These are phyloP conservation scores for Actinia tenebrosa DNA, from an alignment of 64 coral and sea anemone genomes.

Conservation along the genomic window DNA sequence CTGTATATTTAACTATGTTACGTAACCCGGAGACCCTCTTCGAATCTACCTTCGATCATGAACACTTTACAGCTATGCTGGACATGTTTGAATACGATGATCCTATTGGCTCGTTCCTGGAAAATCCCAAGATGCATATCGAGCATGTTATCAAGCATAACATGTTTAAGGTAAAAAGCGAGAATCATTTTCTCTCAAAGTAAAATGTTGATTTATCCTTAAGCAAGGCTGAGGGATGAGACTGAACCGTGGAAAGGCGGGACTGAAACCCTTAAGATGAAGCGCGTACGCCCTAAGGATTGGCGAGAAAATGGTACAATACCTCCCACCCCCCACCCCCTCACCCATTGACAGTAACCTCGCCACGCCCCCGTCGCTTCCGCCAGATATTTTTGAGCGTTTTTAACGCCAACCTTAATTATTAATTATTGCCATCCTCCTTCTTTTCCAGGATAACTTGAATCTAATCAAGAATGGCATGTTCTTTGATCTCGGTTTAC, in stretches of 20 bases:
- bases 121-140: slow-evolving; percentile 63
- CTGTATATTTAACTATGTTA: slow-evolving; percentile 68
- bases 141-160: slow-evolving; percentile 45
- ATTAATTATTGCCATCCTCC: not conserved
- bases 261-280: no score
- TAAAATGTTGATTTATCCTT: no score
- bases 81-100: slow-evolving; percentile 44
- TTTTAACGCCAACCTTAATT: no score
- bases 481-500: slow-evolving; percentile 94
- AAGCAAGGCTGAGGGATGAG: no score
- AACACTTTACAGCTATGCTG: slow-evolving; percentile 58
- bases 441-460: slow-evolving; percentile 60
- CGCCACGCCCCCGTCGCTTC: no score
- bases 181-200: no score
- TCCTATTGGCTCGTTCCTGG: slow-evolving; percentile 53
- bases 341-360: no score
- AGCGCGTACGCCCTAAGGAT: no score
- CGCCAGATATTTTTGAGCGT: no score
- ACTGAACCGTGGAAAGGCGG: no score
- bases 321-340: no score
- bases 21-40: slow-evolving; percentile 75
- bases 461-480: slow-evolving; percentile 97
- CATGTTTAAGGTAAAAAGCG: slow-evolving; percentile 70
- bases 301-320: no score
- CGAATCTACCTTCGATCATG: slow-evolving; percentile 53